A percentile compares a stretch with the other conserved stretches of the same genome.
phyloP scores from a whole-genome alignment of 2,797 vertebrate species.

The Helostoma temminkii region DNA sequence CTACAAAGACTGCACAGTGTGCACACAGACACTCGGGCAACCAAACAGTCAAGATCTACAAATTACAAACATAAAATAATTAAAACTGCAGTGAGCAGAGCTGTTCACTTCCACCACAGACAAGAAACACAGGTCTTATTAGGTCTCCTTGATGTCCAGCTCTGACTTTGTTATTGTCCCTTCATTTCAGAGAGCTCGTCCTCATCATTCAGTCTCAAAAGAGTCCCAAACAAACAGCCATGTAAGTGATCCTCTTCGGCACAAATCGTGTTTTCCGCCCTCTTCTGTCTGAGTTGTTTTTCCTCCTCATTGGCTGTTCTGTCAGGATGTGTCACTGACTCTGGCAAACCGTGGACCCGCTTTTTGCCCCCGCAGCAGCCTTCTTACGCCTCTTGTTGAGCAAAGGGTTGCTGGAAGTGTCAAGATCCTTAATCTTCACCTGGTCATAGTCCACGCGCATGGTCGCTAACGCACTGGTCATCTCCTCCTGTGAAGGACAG shows the following conservation, averaged over 20 bases:
- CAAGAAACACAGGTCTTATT: conserved; percentile 19
- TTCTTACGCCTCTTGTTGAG: conserved; percentile 98
- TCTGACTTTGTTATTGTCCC: conserved; percentile 23
- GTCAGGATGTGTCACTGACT: conserved; percentile 86
- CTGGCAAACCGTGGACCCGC: conserved; percentile 88
- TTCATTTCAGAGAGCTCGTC: conserved; percentile 15
- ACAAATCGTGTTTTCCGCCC: neutral
- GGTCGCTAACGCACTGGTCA: conserved; percentile 97
- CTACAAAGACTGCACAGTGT: conserved; percentile 40
- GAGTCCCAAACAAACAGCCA: conserved; percentile 31
- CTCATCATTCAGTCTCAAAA: conserved; percentile 25
- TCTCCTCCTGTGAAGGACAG: conserved; percentile 88
- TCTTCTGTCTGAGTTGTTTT: conserved; percentile 1
- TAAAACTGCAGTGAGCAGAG: conserved; percentile 32
- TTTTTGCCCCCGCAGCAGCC: conserved; percentile 86
- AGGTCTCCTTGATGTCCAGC: conserved; percentile 28
- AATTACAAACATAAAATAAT: conserved; percentile 32
- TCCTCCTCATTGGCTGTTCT: neutral
- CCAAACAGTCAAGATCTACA: conserved; percentile 36
- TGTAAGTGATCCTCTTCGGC: conserved; percentile 18
- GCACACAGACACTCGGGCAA: conserved; percentile 19
- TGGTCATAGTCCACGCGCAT: conserved; percentile 99
- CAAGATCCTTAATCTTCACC: conserved; percentile 97
- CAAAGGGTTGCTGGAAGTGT: conserved; percentile 95
- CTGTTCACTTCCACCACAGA: conserved; percentile 13